A percentile compares a stretch with the other conserved stretches of the same genome.
phyloP scores from a whole-genome alignment of 2,113 vertebrate species.

The Aphelocoma coerulescens region DNA sequence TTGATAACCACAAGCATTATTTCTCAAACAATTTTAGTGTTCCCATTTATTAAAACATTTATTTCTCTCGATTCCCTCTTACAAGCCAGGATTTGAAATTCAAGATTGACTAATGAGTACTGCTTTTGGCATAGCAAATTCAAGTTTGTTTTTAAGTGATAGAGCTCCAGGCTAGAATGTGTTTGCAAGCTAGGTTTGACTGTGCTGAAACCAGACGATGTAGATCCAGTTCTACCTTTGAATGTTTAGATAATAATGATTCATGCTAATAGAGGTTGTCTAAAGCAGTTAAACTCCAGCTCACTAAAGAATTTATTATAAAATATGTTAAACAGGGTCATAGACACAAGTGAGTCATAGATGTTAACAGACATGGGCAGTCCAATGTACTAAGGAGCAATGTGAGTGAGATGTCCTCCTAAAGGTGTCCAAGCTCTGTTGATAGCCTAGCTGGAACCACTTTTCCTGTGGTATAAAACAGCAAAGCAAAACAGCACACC shows the following conservation, averaged over 20 bases:
- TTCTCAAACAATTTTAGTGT: not conserved
- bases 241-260: conserved; percentile 45
- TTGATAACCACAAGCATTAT: not conserved
- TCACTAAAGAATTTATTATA: conserved; percentile 21
- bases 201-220: conserved; percentile 45
- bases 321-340: not conserved
- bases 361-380: not conserved
- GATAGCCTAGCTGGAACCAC: not conserved
- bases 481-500: not conserved
- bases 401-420: not conserved
- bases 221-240: conserved; percentile 37
- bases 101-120: not conserved
- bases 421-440: not conserved
- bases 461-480: not conserved
- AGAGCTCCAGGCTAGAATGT: conserved; percentile 16
- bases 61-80: not conserved
- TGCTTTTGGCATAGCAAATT: conserved; percentile 5
- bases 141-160: conserved; percentile 8
- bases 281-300: conserved; percentile 18
- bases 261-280: conserved; percentile 37
- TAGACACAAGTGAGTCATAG: not conserved
- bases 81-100: conserved; percentile 10
- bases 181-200: conserved; percentile 13
- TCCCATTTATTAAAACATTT: not conserved
- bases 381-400: not conserved